A percentile compares a stretch with the other conserved stretches of the same genome.
Conservation (phyloP, 2,797 vertebrate species). For the Lemur catta region DNA sequence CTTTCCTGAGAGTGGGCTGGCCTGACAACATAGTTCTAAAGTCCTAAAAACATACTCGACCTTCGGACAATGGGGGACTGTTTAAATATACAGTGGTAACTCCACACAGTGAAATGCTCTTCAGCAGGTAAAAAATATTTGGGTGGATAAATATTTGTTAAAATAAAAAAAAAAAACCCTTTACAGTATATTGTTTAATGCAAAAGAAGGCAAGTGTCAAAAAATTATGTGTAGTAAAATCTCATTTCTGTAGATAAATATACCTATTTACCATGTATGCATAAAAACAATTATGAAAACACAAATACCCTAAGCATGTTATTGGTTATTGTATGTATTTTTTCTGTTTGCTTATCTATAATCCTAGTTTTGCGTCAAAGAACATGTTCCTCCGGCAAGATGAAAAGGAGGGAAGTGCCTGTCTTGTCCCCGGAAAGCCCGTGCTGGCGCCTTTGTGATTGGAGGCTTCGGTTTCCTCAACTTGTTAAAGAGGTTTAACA, state of each 20-base stretch:
- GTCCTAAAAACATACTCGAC: neutral
- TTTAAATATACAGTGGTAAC: neutral
- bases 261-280: neutral
- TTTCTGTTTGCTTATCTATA: neutral
- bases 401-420: too few species aligned
- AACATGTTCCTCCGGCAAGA: neutral
- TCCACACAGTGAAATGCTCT: neutral
- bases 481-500: neutral
- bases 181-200: neutral
- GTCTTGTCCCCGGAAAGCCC: neutral
- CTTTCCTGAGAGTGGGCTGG: accelerated
- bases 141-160: neutral
- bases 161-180: neutral
- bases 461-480: neutral
- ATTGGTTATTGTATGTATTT: neutral
- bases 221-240: neutral
- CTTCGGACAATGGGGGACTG: neutral
- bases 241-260: neutral
- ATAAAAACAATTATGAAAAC: neutral
- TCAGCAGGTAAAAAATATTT: neutral
- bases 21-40: neutral
- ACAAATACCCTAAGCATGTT: neutral
- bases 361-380: neutral
- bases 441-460: neutral
- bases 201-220: neutral